Evolutionary conservation across 2,797 vertebrate genomes (phyloP).

Genomic region (Gymnocypris eckloni): DNA sequence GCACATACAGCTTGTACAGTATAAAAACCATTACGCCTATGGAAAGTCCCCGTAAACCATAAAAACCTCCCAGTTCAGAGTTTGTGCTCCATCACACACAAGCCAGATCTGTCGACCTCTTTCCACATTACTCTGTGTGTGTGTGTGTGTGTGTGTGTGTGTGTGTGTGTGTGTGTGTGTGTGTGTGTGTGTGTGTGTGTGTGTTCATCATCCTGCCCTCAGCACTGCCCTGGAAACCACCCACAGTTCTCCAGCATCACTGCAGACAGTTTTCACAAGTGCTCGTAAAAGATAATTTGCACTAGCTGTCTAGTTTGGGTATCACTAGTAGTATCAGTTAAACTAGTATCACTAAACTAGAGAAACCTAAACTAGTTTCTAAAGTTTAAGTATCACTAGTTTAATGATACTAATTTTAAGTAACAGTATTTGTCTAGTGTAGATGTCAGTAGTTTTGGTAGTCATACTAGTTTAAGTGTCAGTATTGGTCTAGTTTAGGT

Average conservation of each 20-base stretch:
- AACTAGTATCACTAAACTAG: not conserved
- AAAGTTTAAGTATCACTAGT: not conserved
- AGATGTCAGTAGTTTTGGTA: not conserved
- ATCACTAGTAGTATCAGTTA: not conserved
- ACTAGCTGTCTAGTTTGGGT: not conserved
- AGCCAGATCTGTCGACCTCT: slow-evolving; percentile 11
- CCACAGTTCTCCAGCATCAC: not conserved
- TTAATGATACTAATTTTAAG: not conserved
- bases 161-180: too few relatives aligned
- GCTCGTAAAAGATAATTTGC: not conserved
- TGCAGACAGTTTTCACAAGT: not conserved
- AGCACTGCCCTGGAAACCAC: slow-evolving; percentile 6
- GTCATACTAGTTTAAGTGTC: not conserved
- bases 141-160: too few relatives aligned
- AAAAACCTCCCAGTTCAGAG: not conserved
- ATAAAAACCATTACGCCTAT: too few relatives aligned
- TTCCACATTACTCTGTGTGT: slow-evolving; percentile 5
- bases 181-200: not conserved
- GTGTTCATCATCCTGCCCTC: not conserved
- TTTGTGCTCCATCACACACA: slow-evolving; percentile 9
- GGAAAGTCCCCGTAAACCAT: too few relatives aligned
- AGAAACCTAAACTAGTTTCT: not conserved
- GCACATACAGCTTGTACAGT: too few relatives aligned
- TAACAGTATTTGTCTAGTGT: not conserved
- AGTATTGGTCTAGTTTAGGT: not conserved